Base-by-base conservation (phyloP, 2,113 vertebrate species). In the Bos javanicus region DNA sequence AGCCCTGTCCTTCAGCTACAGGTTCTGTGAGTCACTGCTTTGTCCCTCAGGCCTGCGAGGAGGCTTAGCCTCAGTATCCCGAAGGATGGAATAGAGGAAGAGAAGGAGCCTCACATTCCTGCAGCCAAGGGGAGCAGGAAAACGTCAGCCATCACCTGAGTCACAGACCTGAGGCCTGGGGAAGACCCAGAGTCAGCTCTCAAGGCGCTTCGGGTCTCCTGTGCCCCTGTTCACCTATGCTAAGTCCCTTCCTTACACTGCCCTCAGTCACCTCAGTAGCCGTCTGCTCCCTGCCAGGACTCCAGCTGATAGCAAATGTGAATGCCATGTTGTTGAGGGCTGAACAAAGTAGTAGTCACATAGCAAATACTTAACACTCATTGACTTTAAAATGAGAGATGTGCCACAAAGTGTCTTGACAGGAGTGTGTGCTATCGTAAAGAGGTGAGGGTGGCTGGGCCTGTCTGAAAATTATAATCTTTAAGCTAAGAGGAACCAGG, bases 261-360 rank as follows among this genome's bases (percentile, higher is more conserved):
- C 25, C 43, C 46, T 46, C 25, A 0, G 46, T 15, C 1, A 7
- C 26, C 43, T 2, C 2, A 1, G 10, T 0, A 5, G 60, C 76
- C 8, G 0, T 6, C 43, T 0, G 26, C 52, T 3, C 67, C 59
- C 10, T 14, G 23, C 83, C 67, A 56, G 48, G 82, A 36, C 39
- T 19, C 56, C 5, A 21, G 64, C 81, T 28, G n/a, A 36, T 1
- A 25, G 15, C 1, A 21, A 12, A 7, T 3, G n/a, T 59, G 64
- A 21, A n/a, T 1, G 56, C 26, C n/a, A 33, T 28, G 7, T 1
- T 6, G 56, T 0, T 0, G 3, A 76, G 28, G 13, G 52, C 52
- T 11, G 43, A 74, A 67, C 52, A 10, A 2, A 57, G 52, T 0
- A 39, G 33, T 4, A 2, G 43, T 23, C 30, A 17, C 6, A 7